phyloP scores from a whole-genome alignment of 1,140 invertebrate species.

The Drosophila pruinosa region DNA sequence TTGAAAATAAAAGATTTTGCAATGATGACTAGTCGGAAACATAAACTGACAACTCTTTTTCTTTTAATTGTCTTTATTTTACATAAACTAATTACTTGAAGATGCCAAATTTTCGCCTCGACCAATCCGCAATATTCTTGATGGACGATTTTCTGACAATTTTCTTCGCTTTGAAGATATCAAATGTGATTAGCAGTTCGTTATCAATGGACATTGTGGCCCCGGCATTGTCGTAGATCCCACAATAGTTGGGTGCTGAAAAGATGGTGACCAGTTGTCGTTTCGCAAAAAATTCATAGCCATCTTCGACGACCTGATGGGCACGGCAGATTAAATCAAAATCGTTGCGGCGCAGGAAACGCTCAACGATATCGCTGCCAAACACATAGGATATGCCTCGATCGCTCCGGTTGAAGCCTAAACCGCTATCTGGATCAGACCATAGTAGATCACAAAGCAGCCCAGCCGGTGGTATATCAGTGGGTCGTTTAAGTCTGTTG shows the following conservation, averaged over 20 bases:
- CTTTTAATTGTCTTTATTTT: too few species aligned
- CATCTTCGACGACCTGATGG: conserved; percentile 98
- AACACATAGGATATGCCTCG: conserved; percentile 97
- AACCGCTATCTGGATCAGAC: conserved; percentile 97
- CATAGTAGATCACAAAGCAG: conserved; percentile 97
- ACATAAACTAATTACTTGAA: too few species aligned
- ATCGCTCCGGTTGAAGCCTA: conserved; percentile 96
- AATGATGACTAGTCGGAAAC: background rate
- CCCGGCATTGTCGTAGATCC: conserved; percentile 98
- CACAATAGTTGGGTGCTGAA: conserved; percentile 92
- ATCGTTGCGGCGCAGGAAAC: conserved; percentile 96
- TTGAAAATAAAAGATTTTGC: conserved; percentile 1
- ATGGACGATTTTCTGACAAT: too few species aligned
- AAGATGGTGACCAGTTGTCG: conserved; percentile 98
- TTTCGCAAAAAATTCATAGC: conserved; percentile 99
- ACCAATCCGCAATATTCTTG: too few species aligned
- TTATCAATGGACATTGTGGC: conserved; percentile 99
- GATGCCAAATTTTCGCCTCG: too few species aligned
- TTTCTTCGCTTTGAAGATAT: conserved; percentile 9
- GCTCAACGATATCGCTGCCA: conserved; percentile 94
- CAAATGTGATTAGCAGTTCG: conserved; percentile 97
- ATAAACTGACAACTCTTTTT: background rate
- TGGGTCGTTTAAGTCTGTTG: conserved; percentile 93
- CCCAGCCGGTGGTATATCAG: conserved; percentile 94
- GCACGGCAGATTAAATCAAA: conserved; percentile 97